A percentile compares a stretch with the other conserved stretches of the same genome.
Conservation (phyloP, 2,113 vertebrate genomes). For the Malurus elegans region DNA sequence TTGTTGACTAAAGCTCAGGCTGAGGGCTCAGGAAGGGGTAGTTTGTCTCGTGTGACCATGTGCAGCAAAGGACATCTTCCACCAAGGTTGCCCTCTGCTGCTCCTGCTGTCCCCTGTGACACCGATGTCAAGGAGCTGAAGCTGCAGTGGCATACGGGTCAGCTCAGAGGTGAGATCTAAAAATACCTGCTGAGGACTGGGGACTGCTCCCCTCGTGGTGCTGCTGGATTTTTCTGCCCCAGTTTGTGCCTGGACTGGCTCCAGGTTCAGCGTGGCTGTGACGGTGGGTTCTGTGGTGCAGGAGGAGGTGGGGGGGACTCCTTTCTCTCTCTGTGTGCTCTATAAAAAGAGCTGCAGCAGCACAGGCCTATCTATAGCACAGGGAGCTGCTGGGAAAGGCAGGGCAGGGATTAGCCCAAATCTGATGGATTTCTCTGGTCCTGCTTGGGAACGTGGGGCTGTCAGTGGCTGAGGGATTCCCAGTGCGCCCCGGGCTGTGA, state of each 20-base stretch:
- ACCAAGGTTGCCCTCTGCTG: background rate
- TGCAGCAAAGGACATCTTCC: background rate
- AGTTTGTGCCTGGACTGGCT: background rate
- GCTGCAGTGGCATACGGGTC: background rate
- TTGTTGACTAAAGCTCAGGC: background rate
- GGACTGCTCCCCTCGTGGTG: accelerated
- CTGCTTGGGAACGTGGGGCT: background rate
- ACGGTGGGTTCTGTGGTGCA: background rate
- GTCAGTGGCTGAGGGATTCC: background rate
- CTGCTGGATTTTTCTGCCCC: background rate
- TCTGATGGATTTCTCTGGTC: background rate
- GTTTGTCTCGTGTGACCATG: accelerated
- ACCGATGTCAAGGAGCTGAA: background rate
- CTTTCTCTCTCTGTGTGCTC: background rate
- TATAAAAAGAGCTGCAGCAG: constrained; percentile 26
- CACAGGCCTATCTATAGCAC: constrained; percentile 33
- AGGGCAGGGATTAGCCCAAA: background rate
- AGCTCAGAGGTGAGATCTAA: background rate
- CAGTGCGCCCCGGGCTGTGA: accelerated
- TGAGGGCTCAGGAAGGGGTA: background rate
- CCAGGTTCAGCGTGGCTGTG: accelerated
- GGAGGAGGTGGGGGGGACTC: background rate
- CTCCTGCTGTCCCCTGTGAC: background rate
- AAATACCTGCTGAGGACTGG: background rate
- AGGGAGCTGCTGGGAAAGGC: constrained; percentile 8